A percentile compares a stretch with the other conserved stretches of the same genome.
Conservation (phyloP, 2,888 invertebrate genomes). For the Crocallis elinguaria region DNA sequence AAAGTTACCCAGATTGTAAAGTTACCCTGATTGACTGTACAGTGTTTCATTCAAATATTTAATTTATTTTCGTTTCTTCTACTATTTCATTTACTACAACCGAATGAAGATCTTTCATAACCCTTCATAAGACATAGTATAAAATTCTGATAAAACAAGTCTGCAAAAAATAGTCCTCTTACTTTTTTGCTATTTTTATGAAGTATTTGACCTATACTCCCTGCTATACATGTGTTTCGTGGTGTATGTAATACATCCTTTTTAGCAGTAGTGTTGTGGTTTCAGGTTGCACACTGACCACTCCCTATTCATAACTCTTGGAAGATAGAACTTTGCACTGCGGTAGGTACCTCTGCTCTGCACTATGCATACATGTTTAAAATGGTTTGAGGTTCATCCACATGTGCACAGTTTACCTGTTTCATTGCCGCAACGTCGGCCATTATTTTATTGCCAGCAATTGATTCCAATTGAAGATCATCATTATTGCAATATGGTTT, state of each 20-base stretch:
- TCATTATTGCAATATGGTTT: neutral
- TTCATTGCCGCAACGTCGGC: neutral
- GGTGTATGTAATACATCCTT: constrained; percentile 3
- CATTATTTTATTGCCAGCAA: constrained; percentile 1
- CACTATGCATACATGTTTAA: constrained; percentile 1
- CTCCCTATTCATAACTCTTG: constrained; percentile 10
- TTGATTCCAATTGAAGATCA: constrained; percentile 7
- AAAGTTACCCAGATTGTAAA: too few relatives aligned
- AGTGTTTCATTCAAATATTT: too few relatives aligned
- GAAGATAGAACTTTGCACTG: constrained; percentile 27
- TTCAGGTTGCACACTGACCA: constrained; percentile 28
- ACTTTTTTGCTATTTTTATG: neutral
- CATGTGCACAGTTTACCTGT: neutral
- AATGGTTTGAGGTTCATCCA: neutral
- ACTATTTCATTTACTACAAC: too few relatives aligned
- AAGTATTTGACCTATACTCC: neutral
- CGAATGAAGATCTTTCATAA: too few relatives aligned
- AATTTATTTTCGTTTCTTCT: too few relatives aligned
- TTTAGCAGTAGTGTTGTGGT: constrained; percentile 32
- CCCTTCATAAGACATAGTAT: too few relatives aligned
- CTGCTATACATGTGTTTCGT: constrained; percentile 4
- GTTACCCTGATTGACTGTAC: too few relatives aligned
- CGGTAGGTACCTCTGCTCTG: constrained; percentile 32
- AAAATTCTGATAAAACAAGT: too few relatives aligned
- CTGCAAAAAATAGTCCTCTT: too few relatives aligned